Evolutionary conservation across 2,888 invertebrate genomes (phyloP), one percentile per base, ranked within the genome.

Genomic region (Rhagophthalmus giganteus): DNA sequence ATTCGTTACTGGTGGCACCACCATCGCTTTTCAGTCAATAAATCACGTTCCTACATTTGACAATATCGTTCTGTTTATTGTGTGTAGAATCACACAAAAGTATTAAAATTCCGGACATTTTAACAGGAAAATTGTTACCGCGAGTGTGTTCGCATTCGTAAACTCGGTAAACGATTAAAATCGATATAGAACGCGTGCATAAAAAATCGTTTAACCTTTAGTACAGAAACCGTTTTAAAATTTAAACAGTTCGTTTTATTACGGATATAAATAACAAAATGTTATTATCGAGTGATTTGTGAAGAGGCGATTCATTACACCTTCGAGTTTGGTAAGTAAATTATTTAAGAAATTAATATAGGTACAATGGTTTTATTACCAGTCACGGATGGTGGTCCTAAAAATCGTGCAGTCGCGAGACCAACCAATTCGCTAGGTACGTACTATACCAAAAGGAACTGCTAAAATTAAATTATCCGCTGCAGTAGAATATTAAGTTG

Each of bases 21-120:
- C 62, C 63, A 60, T 63, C 59, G 61, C 41, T 52, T 58, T 62
- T 62, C 66, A 70, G 73, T 74, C 73, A 67, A 73, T 73, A 72
- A 67, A 68, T 65, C 66, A 66, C 65, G 61, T 63, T 66, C 61
- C 58, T 62, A 56, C 55, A 66, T 69, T 56, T 68, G 69, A 70
- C 70, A 70, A 71, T 70, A 70, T 39, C 35, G 70, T 69, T 62
- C 65, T 70, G 70, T 72, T 71, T 72, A 68, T 38, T 48, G 53
- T 48, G 27, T 42, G 44, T 24, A 33, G 32, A 44, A 39, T 37
- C 14, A 46, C 9, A 28, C 37, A 46, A 35, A 37, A 46, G 37
- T 24, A 34, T 27, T 12, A 16, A 38, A 26, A 37, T 24, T 30
- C 12, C 14, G 7, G 8, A 37, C n/a, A 15, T 13, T 39, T 9